Conservation (phyloP, 2,888 invertebrate genomes). For the Psylliodes chrysocephalus region DNA sequence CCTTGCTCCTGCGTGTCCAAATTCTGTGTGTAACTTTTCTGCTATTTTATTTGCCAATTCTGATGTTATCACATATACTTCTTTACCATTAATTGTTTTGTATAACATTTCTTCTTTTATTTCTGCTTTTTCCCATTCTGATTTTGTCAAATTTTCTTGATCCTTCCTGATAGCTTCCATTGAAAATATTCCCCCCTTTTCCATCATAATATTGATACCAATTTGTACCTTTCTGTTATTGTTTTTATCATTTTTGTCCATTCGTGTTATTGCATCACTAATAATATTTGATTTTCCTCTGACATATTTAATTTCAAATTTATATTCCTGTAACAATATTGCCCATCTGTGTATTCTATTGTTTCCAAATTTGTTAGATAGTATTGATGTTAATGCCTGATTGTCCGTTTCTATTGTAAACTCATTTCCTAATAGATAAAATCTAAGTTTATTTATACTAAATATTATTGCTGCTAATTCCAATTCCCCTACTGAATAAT, state of each 20-base stretch:
- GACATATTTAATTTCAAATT: constrained; percentile 15
- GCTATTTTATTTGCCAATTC: neutral
- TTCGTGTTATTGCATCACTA: constrained; percentile 14
- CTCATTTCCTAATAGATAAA: no score
- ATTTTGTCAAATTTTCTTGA: neutral
- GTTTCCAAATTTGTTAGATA: constrained; percentile 11
- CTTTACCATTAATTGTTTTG: neutral
- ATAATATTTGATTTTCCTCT: constrained; percentile 14
- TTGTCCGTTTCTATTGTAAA: no score
- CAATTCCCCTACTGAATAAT: constrained; percentile 4
- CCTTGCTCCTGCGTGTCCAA: no score
- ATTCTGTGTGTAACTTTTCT: no score
- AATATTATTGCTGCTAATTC: no score
- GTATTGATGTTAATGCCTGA: neutral
- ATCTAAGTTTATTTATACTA: no score
- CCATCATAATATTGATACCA: no score
- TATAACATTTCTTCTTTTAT: neutral
- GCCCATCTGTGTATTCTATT: constrained; percentile 19
- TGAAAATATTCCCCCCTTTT: constrained; percentile 10
- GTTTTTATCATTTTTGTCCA: neutral
- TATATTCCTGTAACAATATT: constrained; percentile 15
- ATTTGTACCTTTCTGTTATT: no score
- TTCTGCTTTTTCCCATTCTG: neutral
- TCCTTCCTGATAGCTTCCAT: neutral
- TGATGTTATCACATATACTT: neutral